A percentile compares a stretch with the other conserved stretches of the same genome.
Conservation (phyloP, 2,113 vertebrate genomes). For the Phrynocephalus versicolor region DNA sequence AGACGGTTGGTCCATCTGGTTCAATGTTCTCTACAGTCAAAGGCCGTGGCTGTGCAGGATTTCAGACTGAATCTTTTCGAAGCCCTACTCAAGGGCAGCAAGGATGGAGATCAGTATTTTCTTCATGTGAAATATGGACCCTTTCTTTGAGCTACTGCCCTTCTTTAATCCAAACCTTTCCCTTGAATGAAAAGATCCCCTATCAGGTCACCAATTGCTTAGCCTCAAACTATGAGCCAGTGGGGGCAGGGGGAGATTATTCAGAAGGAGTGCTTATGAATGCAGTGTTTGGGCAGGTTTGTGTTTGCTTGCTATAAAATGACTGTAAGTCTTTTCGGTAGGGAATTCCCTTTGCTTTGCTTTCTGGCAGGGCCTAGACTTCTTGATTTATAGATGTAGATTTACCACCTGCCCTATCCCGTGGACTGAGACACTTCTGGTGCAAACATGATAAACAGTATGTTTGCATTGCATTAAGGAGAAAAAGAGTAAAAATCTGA, state of each 20-base stretch:
- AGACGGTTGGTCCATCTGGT: background rate
- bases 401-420: background rate
- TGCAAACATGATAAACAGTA: slow-evolving; percentile 39
- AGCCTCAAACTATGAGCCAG: background rate
- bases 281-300: background rate
- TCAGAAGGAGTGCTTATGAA: background rate
- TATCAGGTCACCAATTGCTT: background rate
- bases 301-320: background rate
- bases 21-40: background rate
- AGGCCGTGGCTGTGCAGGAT: background rate
- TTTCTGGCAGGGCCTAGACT: slow-evolving; percentile 9
- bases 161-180: background rate
- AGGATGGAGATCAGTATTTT: background rate
- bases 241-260: background rate
- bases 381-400: slow-evolving; percentile 16
- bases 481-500: slow-evolving; percentile 31
- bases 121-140: background rate
- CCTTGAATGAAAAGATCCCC: background rate
- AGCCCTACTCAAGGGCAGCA: no score
- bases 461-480: slow-evolving; percentile 39
- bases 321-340: background rate
- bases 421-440: background rate
- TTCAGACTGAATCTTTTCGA: background rate
- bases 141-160: background rate
- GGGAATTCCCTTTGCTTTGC: background rate